Evolutionary conservation across 2,797 vertebrate genomes (phyloP), one percentile per base, ranked within the genome.

Genomic region (Melanotaenia parkinsoni): DNA sequence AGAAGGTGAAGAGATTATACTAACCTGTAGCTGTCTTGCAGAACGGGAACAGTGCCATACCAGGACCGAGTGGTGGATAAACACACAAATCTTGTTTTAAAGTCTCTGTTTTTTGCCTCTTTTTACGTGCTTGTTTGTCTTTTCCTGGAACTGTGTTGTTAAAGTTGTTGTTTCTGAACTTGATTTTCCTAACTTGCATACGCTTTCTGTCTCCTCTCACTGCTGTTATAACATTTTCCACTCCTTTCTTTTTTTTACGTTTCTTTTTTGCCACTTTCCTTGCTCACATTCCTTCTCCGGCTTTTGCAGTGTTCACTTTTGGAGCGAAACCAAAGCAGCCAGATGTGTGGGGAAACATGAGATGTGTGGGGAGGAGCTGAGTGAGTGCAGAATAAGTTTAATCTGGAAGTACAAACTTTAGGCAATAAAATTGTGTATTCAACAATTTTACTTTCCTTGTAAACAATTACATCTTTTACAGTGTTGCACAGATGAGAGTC

Each of bases 11-110:
- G 53, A 83, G 59, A 74, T 75, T 77, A 45, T 74, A 94, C 93
- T 93, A 87, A 95, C 94, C 93, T 94, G 93, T 37, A 58, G 88
- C 60, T 43, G 67, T 84, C 85, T 86, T 93, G 92, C 86, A 91
- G 77, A 89, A 84, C 20, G 69, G 76, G 74, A 94, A 78, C 71
- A 90, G 79, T 40, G 87, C 92, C 94, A 95, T 94, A 30, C 56
- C 85, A 51, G 74, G 82, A 84, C 77, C 77, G 80, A 73, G 62
- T 74, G 75, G 54, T 76, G 80, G 61, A 74, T 65, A 80, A 83
- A 81, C 69, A 86, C 75, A 70, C 76, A 82, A 61, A 74, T 11
- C 54, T 79, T 76, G 85, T 58, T 72, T 61, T 79, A 32, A 74
- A 71, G 37, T 11, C n/a, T 50, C 51, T 63, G 20, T 47, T 76